These are phyloP conservation scores for Lepus europaeus DNA, from an alignment of 2,113 vertebrate genomes.

Conservation along the genomic window DNA sequence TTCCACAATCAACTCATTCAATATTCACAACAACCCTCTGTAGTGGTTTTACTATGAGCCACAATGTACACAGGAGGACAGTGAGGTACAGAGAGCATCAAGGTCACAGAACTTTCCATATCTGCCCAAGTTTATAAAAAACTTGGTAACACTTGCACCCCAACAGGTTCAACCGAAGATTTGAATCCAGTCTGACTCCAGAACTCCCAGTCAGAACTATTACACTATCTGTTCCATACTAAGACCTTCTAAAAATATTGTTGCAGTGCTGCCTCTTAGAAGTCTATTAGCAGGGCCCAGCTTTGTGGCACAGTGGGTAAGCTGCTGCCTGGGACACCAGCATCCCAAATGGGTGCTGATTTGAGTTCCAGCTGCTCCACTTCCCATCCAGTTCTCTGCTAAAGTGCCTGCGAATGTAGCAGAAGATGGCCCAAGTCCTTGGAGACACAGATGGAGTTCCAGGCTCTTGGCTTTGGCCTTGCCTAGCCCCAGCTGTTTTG, in stretches of 20 bases:
- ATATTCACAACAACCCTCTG: neutral
- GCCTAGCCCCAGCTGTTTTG: too few species aligned
- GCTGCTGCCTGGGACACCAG: too few species aligned
- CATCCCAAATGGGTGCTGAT: too few species aligned
- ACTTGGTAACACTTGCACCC: neutral
- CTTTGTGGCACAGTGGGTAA: too few species aligned
- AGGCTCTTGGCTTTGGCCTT: too few species aligned
- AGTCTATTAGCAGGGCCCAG: neutral
- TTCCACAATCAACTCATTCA: constrained; percentile 22
- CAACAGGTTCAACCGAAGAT: constrained; percentile 15
- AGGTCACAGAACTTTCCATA: neutral
- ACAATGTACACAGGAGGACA: neutral
- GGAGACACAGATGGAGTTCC: too few species aligned
- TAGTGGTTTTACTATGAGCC: neutral
- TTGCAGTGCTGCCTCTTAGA: neutral
- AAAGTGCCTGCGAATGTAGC: too few species aligned
- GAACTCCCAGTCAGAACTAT: neutral
- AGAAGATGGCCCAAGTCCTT: too few species aligned
- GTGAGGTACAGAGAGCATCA: neutral
- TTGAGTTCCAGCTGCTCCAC: too few species aligned
- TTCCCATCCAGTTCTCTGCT: too few species aligned
- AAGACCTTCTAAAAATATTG: neutral
- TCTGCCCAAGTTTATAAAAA: constrained; percentile 1
- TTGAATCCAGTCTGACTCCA: neutral
- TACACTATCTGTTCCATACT: neutral